Evolutionary conservation across 2,797 vertebrate species (phyloP), one percentile per base, ranked within the genome.

Genomic region (Sebastes cheni): DNA sequence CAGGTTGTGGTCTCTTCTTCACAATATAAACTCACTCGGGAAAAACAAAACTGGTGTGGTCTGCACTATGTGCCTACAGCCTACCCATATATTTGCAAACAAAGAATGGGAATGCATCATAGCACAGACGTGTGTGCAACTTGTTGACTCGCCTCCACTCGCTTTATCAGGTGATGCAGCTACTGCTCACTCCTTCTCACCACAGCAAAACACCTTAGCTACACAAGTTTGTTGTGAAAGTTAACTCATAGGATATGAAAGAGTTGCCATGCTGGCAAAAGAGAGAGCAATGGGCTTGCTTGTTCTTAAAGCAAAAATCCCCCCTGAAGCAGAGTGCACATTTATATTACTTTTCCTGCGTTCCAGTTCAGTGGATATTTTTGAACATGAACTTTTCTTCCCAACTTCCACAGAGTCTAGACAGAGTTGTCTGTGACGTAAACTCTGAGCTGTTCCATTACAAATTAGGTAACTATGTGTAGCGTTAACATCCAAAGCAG

Each of bases 141-240:
- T 75, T 89, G 88, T 87, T 86, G 73, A 67, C 30, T 81, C 82
- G 27, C 29, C 60, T 77, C 66, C 18, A 9, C 64, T 76, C 46
- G 46, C 79, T 82, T 84, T 84, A 80, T 87, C 67, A 82, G 75
- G 70, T 56, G 72, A 79, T 86, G 78, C 77, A 89, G 76, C 74
- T 77, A n/a, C 81, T 83, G 77, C 75, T 86, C 78, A 76, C 72
- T 71, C 68, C 61, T 59, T 70, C 50, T 75, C 74, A 69, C 42
- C 20, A 56, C 39, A 81, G 65, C 69, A 83, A 91, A 92, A 90
- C 83, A 89, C 92, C 84, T 91, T 64, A 91, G 83, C 86, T 90
- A 61, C 60, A 87, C 85, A 91, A 72, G 55, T 92, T 91, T 93
- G 76, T 87, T 86, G 68, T 65, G 55, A 81, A 93, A 92, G 88